Evolutionary conservation across 2,888 invertebrate species (phyloP), one percentile per base, ranked within the genome.

Genomic region (Adela reaumurella): DNA sequence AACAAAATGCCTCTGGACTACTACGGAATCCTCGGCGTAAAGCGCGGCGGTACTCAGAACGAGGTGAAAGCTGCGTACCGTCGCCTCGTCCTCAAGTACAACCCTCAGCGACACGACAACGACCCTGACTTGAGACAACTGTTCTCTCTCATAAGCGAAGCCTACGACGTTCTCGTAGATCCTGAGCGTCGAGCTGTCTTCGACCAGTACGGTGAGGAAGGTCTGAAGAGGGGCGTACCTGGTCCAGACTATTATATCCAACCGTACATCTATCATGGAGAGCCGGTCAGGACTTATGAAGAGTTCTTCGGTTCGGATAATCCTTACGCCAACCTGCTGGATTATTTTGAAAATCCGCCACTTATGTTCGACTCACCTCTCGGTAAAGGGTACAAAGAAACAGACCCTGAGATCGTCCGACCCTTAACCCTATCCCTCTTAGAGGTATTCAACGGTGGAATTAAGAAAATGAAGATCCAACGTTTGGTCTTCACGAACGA

Each of bases 181-280:
- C 83, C 87, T 43, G 70, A 85, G 52, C 72, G 71, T 52, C 80
- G 90, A 50, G 88, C 92, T 14, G 84, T 94, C 16, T 96, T 89
- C 71, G 94, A 95, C 68, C 90, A 92, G 60, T 94, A 89, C 68
- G 95, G 95, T 0, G 94, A 94, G 67, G 89, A 89, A 59, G 94
- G 93, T 0, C 74, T 95, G 44, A 92, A 92, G 64, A 83, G 82
- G 58, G 93, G 94, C 0, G 84, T 93, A 0, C 87, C 89, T 3
- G 83, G 87, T 2, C 87, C 87, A 0, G 81, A 80, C 51, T 82
- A 81, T 5, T 89, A 83, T 64, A 84, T 89, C 55, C 83, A 85
- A 49, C 87, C 90, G 0, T 92, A 89, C 64, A 76, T 83, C 43
- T 95, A 90, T 73, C 92, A 94, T 62, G 92, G 90, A 0, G 87